Percentiles rank a stretch among this genome's conserved stretches.
phyloP scores from a whole-genome alignment of 30 jellyfish, hydroid and myxozoan species.

The Phacellophora camtschatica region DNA sequence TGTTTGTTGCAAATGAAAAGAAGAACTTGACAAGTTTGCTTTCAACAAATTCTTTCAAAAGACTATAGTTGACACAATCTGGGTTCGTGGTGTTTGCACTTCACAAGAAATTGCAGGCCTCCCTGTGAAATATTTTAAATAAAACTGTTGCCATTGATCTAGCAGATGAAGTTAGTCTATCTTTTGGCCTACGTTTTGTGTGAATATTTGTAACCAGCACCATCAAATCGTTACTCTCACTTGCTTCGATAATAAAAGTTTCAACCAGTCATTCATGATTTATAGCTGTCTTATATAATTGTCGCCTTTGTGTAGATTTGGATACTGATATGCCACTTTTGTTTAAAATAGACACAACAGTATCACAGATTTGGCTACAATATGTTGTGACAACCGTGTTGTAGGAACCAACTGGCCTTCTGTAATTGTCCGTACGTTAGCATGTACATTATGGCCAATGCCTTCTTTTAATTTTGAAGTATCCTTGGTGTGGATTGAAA shows the following conservation, averaged over 20 bases:
- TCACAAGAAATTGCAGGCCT: background rate
- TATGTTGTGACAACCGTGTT: background rate
- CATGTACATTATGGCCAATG: background rate
- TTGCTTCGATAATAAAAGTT: background rate
- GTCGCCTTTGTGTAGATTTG: background rate
- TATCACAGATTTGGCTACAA: background rate
- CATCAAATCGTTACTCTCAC: background rate
- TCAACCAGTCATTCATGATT: background rate
- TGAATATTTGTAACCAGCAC: background rate
- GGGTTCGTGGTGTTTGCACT: background rate
- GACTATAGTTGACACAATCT: background rate
- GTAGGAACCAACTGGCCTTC: background rate
- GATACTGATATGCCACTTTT: slow-evolving; percentile 13
- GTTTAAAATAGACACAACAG: background rate
- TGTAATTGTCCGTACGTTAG: background rate
- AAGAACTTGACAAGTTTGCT: background rate
- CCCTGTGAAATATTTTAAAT: background rate
- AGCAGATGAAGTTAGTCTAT: background rate
- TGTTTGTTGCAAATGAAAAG: background rate
- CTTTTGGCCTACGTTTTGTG: background rate
- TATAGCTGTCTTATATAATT: background rate
- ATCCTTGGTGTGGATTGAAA: background rate
- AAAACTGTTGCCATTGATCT: background rate
- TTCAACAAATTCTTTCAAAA: background rate
- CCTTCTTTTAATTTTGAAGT: background rate